These are phyloP conservation scores for Oncopeltus fasciatus DNA, from an alignment of 1,140 invertebrate genomes.

Conservation along the genomic window DNA sequence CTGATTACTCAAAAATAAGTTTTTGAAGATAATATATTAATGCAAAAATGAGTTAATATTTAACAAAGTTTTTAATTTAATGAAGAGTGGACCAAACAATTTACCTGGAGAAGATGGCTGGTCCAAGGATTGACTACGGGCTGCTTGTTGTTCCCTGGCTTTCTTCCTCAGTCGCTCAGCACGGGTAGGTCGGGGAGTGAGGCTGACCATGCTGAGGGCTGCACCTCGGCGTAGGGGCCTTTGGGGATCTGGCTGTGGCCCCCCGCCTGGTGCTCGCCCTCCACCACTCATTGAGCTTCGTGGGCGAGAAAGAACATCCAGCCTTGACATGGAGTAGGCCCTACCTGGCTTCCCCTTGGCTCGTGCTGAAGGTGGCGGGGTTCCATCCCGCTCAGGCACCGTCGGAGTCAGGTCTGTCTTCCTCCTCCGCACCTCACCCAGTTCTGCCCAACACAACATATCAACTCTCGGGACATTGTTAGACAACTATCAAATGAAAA, in stretches of 20 bases:
- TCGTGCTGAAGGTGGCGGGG: slow-evolving; percentile 4
- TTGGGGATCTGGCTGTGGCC: slow-evolving; percentile 19
- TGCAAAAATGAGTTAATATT: no score
- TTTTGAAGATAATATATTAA: no score
- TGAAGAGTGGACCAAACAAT: slow-evolving; percentile 1
- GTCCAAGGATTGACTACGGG: slow-evolving; percentile 16
- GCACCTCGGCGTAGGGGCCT: slow-evolving; percentile 29
- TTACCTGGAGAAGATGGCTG: slow-evolving; percentile 31
- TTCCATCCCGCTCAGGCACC: slow-evolving; percentile 55
- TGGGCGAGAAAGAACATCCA: slow-evolving; percentile 69
- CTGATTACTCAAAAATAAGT: no score
- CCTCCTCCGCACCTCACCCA: slow-evolving; percentile 33
- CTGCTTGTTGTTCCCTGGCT: slow-evolving; percentile 34
- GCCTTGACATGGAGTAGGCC: slow-evolving; percentile 79
- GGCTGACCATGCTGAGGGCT: slow-evolving; percentile 38
- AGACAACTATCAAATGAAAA: no score
- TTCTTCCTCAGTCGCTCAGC: slow-evolving; percentile 38
- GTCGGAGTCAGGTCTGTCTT: slow-evolving; percentile 82
- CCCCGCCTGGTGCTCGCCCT: no score
- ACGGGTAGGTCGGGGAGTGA: slow-evolving; percentile 35
- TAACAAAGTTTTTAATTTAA: no score
- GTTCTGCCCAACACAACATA: no score
- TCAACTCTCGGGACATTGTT: no score
- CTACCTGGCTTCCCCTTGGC: slow-evolving; percentile 35
- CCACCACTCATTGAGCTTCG: slow-evolving; percentile 34